Evolutionary conservation across 92 coral and sea anemone species (phyloP).

Genomic region (Chrysogorgia sp.): DNA sequence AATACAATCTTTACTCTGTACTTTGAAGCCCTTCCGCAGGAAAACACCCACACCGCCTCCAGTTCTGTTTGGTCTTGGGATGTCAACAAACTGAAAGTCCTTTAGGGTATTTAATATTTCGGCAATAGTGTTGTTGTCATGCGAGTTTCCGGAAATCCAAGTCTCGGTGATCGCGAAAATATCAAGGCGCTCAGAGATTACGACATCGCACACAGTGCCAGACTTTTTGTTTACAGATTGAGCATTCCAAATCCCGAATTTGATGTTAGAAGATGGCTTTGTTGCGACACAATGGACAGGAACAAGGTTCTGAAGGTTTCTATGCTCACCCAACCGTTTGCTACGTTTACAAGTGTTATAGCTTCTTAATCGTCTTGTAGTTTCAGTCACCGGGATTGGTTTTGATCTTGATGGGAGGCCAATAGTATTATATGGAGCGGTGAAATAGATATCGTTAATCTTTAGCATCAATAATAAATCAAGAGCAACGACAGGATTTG

Average conservation of each 20-base stretch:
- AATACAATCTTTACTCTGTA: slow-evolving; percentile 20
- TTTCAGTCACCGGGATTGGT: background rate
- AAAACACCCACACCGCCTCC: slow-evolving; percentile 51
- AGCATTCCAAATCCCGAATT: slow-evolving; percentile 30
- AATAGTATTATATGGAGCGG: background rate
- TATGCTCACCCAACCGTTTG: slow-evolving; percentile 11
- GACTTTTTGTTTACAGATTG: slow-evolving; percentile 47
- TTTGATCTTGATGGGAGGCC: background rate
- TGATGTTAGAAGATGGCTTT: background rate
- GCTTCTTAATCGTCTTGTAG: background rate
- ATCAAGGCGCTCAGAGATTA: slow-evolving; percentile 40
- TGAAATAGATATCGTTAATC: background rate
- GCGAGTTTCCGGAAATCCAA: slow-evolving; percentile 16
- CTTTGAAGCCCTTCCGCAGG: slow-evolving; percentile 38
- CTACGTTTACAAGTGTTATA: background rate
- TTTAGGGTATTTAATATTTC: slow-evolving; percentile 39
- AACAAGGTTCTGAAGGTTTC: slow-evolving; percentile 20
- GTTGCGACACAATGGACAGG: slow-evolving; percentile 15
- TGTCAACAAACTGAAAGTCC: slow-evolving; percentile 29
- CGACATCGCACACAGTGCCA: slow-evolving; percentile 32
- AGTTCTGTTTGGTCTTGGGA: slow-evolving; percentile 27
- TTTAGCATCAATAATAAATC: background rate
- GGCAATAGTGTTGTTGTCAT: slow-evolving; percentile 34
- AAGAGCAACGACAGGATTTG: background rate
- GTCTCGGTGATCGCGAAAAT: slow-evolving; percentile 28